A percentile compares a stretch with the other conserved stretches of the same genome.
Conservation (phyloP, 2,888 invertebrate species). For the Prionchulus punctatus region DNA sequence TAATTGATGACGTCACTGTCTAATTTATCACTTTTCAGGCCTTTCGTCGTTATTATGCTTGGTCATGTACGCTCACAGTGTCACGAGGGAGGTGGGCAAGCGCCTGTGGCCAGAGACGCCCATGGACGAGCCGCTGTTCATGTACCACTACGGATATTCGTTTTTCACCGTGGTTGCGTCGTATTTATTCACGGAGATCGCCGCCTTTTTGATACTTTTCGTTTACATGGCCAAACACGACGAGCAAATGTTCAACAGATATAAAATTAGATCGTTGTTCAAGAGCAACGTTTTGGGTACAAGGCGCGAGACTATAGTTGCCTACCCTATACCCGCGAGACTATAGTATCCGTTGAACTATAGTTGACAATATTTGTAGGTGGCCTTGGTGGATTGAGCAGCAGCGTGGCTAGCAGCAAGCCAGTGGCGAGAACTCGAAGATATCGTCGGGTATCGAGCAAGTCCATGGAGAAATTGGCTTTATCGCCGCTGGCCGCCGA, state of each 20-base stretch:
- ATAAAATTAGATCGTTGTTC: conserved; percentile 17
- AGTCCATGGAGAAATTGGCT: too few relatives aligned
- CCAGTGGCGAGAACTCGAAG: too few relatives aligned
- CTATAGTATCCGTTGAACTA: too few relatives aligned
- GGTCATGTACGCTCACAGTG: conserved; percentile 27
- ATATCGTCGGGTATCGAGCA: too few relatives aligned
- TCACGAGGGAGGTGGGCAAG: conserved; percentile 23
- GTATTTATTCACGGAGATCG: conserved; percentile 25
- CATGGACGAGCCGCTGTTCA: conserved; percentile 30
- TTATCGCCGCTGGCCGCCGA: too few relatives aligned
- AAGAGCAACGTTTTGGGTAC: background rate
- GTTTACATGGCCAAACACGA: conserved; percentile 32
- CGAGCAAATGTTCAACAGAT: conserved; percentile 27
- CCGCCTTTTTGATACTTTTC: conserved; percentile 25
- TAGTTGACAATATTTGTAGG: too few relatives aligned
- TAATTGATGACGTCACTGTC: background rate
- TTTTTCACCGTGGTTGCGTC: conserved; percentile 16
- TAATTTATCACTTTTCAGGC: conserved; percentile 16
- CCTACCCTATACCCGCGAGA: background rate
- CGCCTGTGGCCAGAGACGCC: conserved; percentile 26
- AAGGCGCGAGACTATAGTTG: background rate
- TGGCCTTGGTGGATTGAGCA: too few relatives aligned
- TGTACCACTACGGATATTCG: conserved; percentile 27
- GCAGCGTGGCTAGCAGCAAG: too few relatives aligned
- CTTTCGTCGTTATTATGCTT: conserved; percentile 26